Conservation (phyloP, 2,888 invertebrate species). For the Melanargia galathea region DNA sequence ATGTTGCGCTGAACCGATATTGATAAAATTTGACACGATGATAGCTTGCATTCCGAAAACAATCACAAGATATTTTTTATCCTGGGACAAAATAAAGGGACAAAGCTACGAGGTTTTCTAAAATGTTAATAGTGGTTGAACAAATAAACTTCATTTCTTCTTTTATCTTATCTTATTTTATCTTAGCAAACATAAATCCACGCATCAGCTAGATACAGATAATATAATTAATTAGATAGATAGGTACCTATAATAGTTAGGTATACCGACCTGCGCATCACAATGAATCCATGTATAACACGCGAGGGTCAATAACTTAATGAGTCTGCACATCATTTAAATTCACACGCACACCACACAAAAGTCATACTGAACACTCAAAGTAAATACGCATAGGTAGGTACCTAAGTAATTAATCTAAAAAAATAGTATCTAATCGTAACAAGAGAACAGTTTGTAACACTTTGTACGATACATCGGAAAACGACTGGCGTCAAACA, state of each 20-base stretch:
- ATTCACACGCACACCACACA: constrained; percentile 36
- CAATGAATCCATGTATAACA: constrained; percentile 38
- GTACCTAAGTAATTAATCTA: background rate
- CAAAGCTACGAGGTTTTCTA: too few relatives aligned
- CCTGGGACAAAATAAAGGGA: too few relatives aligned
- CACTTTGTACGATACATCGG: constrained; percentile 37
- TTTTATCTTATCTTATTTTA: too few relatives aligned
- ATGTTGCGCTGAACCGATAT: too few relatives aligned
- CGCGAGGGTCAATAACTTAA: constrained; percentile 44
- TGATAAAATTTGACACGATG: too few relatives aligned
- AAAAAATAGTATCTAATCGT: background rate
- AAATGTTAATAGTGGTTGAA: too few relatives aligned
- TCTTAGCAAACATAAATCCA: too few relatives aligned
- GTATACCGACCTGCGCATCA: constrained; percentile 48
- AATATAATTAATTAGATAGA: too few relatives aligned
- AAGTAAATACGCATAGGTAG: background rate
- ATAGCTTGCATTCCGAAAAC: too few relatives aligned
- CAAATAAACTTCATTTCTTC: too few relatives aligned
- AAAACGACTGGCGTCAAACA: constrained; percentile 52
- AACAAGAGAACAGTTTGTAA: background rate
- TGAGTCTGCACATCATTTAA: constrained; percentile 53
- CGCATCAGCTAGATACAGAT: too few relatives aligned
- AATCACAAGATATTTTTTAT: too few relatives aligned
- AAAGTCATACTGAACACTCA: constrained; percentile 5
- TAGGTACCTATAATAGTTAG: background rate